A percentile compares a stretch with the other conserved stretches of the same genome.
These are phyloP conservation scores for Drosophila longiperda DNA, from an alignment of 2,888 invertebrate species.

Conservation along the genomic window DNA sequence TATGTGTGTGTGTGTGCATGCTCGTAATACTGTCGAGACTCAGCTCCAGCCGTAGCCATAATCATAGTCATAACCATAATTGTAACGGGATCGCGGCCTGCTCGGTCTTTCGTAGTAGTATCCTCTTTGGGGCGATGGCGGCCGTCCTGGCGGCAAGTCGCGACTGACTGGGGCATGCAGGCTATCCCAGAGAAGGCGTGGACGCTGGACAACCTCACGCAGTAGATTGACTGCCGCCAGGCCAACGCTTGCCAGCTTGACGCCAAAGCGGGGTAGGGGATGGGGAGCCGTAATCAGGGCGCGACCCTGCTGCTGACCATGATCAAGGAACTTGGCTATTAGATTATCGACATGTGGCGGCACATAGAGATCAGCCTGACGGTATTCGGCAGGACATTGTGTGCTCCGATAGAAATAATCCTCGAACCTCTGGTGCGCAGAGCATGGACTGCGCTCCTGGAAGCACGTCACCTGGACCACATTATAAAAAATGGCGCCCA, in stretches of 20 bases:
- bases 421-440: conserved; percentile 87
- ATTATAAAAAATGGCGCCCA: conserved; percentile 91
- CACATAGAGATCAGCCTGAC: conserved; percentile 82
- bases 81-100: conserved; percentile 15
- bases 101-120: conserved; percentile 59
- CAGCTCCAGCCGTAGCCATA: conserved; percentile 41
- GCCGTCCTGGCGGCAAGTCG: conserved; percentile 57
- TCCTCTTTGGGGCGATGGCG: conserved; percentile 25
- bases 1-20: background rate
- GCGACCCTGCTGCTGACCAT: conserved; percentile 64
- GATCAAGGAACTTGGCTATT: conserved; percentile 75
- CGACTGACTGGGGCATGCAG: conserved; percentile 68
- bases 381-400: conserved; percentile 78
- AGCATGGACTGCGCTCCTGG: conserved; percentile 88
- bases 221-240: conserved; percentile 82
- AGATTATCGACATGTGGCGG: conserved; percentile 81
- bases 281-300: conserved; percentile 47
- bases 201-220: conserved; percentile 80
- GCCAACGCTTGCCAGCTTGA: conserved; percentile 83
- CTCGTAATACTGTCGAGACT: conserved; percentile 23
- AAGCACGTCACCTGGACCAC: conserved; percentile 91
- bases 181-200: conserved; percentile 73
- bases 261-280: conserved; percentile 79
- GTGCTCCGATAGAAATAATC: conserved; percentile 70
- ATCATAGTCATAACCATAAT: conserved; percentile 17